These are phyloP conservation scores for Torymus texanus DNA, from an alignment of 2,888 invertebrate genomes.

Conservation along the genomic window DNA sequence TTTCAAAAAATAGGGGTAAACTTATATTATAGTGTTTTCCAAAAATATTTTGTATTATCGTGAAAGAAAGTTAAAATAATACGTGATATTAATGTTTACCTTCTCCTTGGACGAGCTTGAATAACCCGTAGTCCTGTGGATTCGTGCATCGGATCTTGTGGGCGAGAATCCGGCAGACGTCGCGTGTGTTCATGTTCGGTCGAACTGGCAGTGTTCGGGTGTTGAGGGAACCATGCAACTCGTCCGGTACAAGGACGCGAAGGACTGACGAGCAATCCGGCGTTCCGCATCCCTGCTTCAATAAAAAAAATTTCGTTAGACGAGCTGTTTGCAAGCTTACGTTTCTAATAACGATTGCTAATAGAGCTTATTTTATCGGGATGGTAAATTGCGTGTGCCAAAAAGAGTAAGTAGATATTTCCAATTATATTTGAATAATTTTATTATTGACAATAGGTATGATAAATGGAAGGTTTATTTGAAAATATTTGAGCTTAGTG, in stretches of 20 bases:
- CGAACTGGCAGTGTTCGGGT: constrained; percentile 94
- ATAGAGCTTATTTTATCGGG: no score
- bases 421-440: no score
- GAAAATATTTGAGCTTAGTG: no score
- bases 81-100: constrained; percentile 76
- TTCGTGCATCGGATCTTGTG: constrained; percentile 97
- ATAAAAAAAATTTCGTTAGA: constrained; percentile 53
- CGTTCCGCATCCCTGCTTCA: constrained; percentile 73
- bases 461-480: no score
- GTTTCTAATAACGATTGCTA: neutral
- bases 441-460: no score
- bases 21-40: no score
- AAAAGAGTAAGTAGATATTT: no score
- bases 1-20: no score
- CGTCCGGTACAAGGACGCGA: constrained; percentile 95
- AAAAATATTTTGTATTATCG: neutral
- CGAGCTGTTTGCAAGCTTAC: neutral
- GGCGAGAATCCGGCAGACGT: constrained; percentile 95
- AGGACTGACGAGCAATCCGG: constrained; percentile 84
- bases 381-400: no score
- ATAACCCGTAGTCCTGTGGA: constrained; percentile 96
- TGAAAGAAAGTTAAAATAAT: neutral
- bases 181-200: constrained; percentile 93
- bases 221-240: constrained; percentile 92
- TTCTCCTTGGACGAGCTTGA: constrained; percentile 92